These are phyloP conservation scores for Myotis lucifugus DNA, from an alignment of 2,113 vertebrate species.

Conservation along the genomic window DNA sequence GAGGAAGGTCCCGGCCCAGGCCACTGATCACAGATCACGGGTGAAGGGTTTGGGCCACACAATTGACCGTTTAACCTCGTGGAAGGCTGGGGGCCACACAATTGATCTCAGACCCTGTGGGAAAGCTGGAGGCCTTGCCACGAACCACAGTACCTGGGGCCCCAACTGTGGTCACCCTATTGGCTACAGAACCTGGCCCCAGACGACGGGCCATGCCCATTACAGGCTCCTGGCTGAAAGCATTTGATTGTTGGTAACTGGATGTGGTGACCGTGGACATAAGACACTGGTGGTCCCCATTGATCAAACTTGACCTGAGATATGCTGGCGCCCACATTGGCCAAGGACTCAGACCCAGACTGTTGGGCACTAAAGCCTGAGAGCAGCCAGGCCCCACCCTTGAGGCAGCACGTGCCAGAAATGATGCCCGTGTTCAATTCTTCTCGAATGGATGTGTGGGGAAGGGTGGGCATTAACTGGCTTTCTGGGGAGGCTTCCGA, in stretches of 20 bases:
- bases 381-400: neutral
- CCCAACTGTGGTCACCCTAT: fast-evolving
- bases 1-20: neutral
- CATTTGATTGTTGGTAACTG: neutral
- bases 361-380: fast-evolving
- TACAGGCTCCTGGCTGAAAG: neutral
- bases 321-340: fast-evolving
- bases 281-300: neutral
- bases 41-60: neutral
- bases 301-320: neutral
- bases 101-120: neutral
- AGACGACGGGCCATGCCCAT: neutral
- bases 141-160: neutral
- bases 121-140: neutral
- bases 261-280: fast-evolving
- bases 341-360: neutral
- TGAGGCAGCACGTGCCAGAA: fast-evolving
- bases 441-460: neutral
- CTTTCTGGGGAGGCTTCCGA: neutral
- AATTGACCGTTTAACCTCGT: neutral
- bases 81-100: neutral
- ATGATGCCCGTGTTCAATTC: fast-evolving
- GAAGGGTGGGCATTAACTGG: fast-evolving
- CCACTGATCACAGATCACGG: neutral
- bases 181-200: neutral